Evolutionary conservation across 2,797 vertebrate genomes (phyloP).

Genomic region (Alcedo quadribrachys): DNA sequence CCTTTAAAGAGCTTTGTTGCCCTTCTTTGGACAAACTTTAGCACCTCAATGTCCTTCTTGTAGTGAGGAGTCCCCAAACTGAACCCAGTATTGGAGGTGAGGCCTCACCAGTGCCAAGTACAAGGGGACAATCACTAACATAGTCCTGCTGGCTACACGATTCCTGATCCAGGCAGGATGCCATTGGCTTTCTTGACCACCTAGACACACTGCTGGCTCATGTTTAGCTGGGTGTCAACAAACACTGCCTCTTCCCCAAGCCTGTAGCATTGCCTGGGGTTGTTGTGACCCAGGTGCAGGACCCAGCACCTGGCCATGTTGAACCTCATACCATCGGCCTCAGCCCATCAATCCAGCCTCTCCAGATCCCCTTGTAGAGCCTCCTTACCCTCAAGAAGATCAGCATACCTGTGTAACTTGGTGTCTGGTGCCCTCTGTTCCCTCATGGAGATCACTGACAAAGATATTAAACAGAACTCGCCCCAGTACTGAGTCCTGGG

Average conservation of each 20-base stretch:
- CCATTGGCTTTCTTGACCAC: not conserved
- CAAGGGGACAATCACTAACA: fast-evolving
- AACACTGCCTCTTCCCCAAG: not conserved
- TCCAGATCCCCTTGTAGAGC: not conserved
- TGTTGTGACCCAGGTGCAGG: not conserved
- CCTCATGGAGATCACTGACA: not conserved
- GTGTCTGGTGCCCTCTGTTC: not conserved
- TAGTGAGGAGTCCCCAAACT: not conserved
- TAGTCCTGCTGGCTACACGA: not conserved
- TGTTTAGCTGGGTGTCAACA: not conserved
- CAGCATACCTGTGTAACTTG: not conserved
- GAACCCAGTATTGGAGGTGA: fast-evolving
- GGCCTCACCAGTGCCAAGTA: fast-evolving
- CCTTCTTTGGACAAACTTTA: not conserved
- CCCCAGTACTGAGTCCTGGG: not conserved
- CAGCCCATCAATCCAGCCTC: not conserved
- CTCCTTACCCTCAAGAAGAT: not conserved
- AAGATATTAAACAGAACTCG: not conserved
- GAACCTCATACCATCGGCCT: not conserved
- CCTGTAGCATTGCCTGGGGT: fast-evolving
- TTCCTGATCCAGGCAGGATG: not conserved
- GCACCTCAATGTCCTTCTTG: not conserved
- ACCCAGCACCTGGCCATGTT: not conserved
- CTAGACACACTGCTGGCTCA: not conserved
- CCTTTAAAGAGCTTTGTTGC: not conserved